Percentiles rank a stretch among this genome's conserved stretches.
phyloP scores from a whole-genome alignment of 2,113 vertebrate species.

The Brachionichthys hirsutus region DNA sequence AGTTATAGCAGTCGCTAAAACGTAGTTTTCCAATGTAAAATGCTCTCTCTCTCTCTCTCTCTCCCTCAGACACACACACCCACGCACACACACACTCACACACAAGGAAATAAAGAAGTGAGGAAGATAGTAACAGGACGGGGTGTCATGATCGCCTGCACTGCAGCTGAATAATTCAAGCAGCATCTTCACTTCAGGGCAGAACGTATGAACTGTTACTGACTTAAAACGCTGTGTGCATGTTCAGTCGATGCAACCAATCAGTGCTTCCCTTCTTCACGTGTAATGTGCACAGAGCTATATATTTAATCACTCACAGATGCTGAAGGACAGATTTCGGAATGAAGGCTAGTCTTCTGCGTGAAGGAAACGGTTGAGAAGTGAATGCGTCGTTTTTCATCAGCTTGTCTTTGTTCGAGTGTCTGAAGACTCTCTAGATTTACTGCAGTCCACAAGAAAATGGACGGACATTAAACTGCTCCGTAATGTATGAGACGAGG shows the following conservation, averaged over 20 bases:
- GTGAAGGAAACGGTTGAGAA: no score
- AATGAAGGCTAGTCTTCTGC: constrained; percentile 2
- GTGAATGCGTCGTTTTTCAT: no score
- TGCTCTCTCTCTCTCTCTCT: not conserved
- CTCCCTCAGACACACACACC: no score
- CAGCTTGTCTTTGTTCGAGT: no score
- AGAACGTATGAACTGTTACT: constrained; percentile 16
- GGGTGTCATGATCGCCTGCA: constrained; percentile 34
- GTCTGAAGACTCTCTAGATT: no score
- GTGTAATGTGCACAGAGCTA: not conserved
- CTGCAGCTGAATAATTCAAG: constrained; percentile 57
- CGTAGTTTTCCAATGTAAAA: no score
- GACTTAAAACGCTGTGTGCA: constrained; percentile 31
- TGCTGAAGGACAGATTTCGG: constrained; percentile 7
- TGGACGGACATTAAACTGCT: no score
- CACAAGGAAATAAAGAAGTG: not conserved
- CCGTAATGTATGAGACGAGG: no score
- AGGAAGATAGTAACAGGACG: constrained; percentile 18
- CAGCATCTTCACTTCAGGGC: constrained; percentile 37
- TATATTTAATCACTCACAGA: not conserved
- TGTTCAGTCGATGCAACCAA: constrained; percentile 20
- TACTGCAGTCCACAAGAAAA: no score
- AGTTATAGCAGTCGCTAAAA: no score
- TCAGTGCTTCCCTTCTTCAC: constrained; percentile 6
- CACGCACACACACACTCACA: not conserved